Evolutionary conservation across 1,140 invertebrate genomes (phyloP).

Genomic region (Listronotus bonariensis): DNA sequence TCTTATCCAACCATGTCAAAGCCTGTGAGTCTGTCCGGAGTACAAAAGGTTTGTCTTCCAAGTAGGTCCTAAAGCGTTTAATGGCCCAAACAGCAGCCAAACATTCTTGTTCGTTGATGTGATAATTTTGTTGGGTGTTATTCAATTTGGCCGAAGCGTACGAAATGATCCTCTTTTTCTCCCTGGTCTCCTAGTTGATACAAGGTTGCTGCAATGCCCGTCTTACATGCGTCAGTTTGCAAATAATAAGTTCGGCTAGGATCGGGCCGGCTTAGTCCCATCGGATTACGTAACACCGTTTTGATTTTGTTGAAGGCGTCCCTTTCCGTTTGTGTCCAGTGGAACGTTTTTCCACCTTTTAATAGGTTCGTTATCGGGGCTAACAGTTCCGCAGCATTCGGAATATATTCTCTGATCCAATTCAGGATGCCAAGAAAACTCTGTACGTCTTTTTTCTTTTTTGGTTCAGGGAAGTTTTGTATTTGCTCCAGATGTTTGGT

Average conservation of each 20-base stretch:
- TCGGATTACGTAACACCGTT: slow-evolving; percentile 30
- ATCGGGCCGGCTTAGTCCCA: slow-evolving; percentile 38
- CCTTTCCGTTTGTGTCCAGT: slow-evolving; percentile 1
- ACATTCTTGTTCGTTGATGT: slow-evolving; percentile 53
- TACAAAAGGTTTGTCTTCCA: slow-evolving; percentile 42
- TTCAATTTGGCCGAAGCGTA: neutral
- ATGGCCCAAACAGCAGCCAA: slow-evolving; percentile 56
- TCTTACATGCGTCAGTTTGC: slow-evolving; percentile 47
- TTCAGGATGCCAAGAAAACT: slow-evolving; percentile 38
- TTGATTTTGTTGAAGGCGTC: slow-evolving; percentile 48
- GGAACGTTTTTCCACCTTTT: neutral
- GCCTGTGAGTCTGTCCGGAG: slow-evolving; percentile 27
- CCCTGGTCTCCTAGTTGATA: neutral
- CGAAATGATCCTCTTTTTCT: neutral
- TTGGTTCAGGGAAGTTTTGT: no score
- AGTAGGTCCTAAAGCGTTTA: slow-evolving; percentile 45
- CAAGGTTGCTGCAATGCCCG: no score
- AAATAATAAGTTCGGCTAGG: slow-evolving; percentile 44
- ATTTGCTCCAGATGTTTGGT: no score
- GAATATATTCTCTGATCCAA: slow-evolving; percentile 46
- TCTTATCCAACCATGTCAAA: slow-evolving; percentile 40
- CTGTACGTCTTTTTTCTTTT: slow-evolving; percentile 27
- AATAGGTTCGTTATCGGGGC: slow-evolving; percentile 34
- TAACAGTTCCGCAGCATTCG: slow-evolving; percentile 23
- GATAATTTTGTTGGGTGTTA: slow-evolving; percentile 19